These are phyloP conservation scores for Trachelus troglodyta DNA, from an alignment of 2,888 invertebrate genomes.

Conservation along the genomic window DNA sequence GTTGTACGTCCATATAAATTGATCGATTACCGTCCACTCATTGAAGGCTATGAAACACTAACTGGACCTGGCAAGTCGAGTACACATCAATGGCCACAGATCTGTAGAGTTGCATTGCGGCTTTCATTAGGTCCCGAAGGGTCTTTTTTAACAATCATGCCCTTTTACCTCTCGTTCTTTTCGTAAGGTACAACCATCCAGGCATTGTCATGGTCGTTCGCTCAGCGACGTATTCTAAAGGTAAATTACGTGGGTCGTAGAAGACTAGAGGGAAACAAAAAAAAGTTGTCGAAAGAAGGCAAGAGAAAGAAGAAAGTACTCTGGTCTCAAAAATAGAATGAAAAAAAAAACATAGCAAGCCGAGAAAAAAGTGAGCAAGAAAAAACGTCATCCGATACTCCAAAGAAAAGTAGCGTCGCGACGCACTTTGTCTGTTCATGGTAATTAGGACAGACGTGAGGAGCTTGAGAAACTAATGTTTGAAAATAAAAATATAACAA, in stretches of 20 bases:
- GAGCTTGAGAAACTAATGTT: background rate
- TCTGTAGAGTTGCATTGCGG: background rate
- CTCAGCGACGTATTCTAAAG: background rate
- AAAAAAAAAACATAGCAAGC: background rate
- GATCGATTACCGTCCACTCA: background rate
- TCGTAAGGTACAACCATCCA: background rate
- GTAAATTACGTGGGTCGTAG: background rate
- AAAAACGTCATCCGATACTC: background rate
- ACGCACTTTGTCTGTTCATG: background rate
- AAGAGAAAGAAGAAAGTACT: background rate
- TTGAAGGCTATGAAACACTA: background rate
- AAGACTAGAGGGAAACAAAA: background rate
- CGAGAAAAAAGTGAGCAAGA: background rate
- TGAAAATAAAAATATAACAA: background rate
- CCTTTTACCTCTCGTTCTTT: slow-evolving; percentile 5
- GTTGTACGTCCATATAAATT: background rate
- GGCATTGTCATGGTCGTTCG: background rate
- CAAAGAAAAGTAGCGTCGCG: background rate
- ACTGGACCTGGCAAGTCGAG: background rate
- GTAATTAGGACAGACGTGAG: background rate
- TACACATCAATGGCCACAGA: background rate
- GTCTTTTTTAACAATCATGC: slow-evolving; percentile 5
- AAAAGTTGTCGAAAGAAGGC: background rate
- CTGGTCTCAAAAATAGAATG: too few species aligned
- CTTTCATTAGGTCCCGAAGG: background rate